These are phyloP conservation scores for Chymomyza caudatula DNA, from an alignment of 2,888 invertebrate genomes.

Conservation along the genomic window DNA sequence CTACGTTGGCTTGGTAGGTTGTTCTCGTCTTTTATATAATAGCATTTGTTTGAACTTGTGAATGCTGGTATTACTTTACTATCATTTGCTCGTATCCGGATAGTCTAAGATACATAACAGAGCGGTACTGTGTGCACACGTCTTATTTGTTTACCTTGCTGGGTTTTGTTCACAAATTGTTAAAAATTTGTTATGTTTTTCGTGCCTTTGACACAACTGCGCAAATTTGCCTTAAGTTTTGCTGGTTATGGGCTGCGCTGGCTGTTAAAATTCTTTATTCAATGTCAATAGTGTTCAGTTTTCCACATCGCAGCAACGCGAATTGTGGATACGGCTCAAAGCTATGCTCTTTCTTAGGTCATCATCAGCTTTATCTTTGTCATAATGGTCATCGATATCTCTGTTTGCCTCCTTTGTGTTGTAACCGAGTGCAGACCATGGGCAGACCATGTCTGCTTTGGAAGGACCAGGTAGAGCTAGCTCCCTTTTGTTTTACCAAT, in stretches of 20 bases:
- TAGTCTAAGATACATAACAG: background rate
- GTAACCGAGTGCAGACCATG: no score
- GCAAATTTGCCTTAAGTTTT: slow-evolving; percentile 18
- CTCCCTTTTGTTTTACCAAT: no score
- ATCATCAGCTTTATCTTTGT: slow-evolving; percentile 9
- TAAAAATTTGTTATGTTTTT: background rate
- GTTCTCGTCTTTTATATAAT: background rate
- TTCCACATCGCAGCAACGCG: background rate
- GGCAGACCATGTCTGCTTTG: no score
- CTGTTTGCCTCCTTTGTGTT: no score
- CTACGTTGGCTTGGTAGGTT: background rate
- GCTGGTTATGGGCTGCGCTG: background rate
- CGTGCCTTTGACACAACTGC: slow-evolving; percentile 38
- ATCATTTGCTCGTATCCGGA: no score
- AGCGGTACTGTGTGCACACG: background rate
- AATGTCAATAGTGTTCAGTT: background rate
- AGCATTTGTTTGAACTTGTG: background rate
- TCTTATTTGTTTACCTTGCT: background rate
- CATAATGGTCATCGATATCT: no score
- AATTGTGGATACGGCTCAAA: background rate
- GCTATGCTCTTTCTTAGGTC: background rate
- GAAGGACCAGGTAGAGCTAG: no score
- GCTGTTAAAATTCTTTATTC: background rate
- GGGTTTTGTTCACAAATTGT: background rate
- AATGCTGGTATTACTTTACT: no score